Base-by-base conservation (phyloP, 2,888 invertebrate genomes). In the Mimachlamys varia region DNA sequence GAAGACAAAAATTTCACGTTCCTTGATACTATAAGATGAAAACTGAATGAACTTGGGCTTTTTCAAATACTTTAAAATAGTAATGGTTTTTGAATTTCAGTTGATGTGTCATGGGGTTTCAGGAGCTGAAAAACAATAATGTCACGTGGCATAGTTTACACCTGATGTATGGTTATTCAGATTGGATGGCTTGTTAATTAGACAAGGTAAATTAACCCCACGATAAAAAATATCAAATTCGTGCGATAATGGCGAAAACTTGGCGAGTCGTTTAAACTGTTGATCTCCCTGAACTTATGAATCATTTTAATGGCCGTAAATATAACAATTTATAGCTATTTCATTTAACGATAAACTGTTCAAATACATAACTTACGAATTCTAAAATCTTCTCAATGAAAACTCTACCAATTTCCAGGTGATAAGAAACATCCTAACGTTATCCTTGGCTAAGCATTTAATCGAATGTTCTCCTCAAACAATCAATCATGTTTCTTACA, bases 401-500 rank as follows among this genome's bases (percentile, higher is more conserved):
- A 76, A 76, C 27, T 33, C 76, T 27, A 76, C 33, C 76, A 76
- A 76, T 76, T 13, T 33, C 33, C 33, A 76, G 10, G 33, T 33
- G 76, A 76, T 76, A 76, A 76, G 76, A 27, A 12, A 12, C 33
- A 76, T 27, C 76, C 27, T 33, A 15, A 76, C 4, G 27, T 76
- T 76, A 76, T 76, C 76, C 76, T 76, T 76, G 76, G 33, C 76
- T 76, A 76, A 76, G 76, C 76, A 76, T 76, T 76, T 76, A 76
- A 76, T 76, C 27, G 33, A 76, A 76, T 76, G 58, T 22, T 2
- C 22, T 19, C 2, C 58, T n/a, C 19, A 58, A 58, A 22, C 27
- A 76, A 76, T 76, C 76, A 33, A 76, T 33, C 76, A 33, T 4
- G 7, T 19, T 76, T 33, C 76, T 33, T 58, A 19, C 19, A 17